phyloP scores from a whole-genome alignment of 2,888 invertebrate genomes.

The Neuroscelio doddi region DNA sequence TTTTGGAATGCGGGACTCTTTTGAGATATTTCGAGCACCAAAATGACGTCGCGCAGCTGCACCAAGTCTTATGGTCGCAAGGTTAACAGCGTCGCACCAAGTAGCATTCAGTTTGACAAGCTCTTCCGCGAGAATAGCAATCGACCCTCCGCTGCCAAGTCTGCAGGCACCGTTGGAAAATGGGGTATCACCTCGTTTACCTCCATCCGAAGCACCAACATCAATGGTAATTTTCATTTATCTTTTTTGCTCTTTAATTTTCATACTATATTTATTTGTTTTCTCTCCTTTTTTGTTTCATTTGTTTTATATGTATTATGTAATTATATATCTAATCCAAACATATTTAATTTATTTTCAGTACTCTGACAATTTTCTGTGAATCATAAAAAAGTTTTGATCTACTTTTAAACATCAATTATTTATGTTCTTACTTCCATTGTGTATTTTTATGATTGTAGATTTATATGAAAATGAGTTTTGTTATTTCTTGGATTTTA shows the following conservation, averaged over 20 bases:
- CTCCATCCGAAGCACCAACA: conserved; percentile 84
- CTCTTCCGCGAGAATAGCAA: conserved; percentile 85
- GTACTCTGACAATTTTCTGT: too few species aligned
- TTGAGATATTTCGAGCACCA: conserved; percentile 49
- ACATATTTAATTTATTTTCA: too few species aligned
- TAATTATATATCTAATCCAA: too few species aligned
- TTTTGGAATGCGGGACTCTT: conserved; percentile 56
- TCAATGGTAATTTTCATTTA: conserved; percentile 79
- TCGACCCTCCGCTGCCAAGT: conserved; percentile 89
- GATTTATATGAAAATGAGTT: too few species aligned
- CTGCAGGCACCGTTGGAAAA: conserved; percentile 92
- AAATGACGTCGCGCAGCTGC: conserved; percentile 69
- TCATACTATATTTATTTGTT: neutral
- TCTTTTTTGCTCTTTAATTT: conserved; percentile 13
- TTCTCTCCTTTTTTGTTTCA: neutral
- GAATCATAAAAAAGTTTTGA: too few species aligned
- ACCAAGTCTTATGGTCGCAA: conserved; percentile 70
- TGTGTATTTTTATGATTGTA: too few species aligned
- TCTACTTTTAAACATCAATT: too few species aligned
- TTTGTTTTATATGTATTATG: conserved; percentile 1
- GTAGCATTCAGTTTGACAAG: conserved; percentile 79
- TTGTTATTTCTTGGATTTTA: too few species aligned
- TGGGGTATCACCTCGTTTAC: conserved; percentile 97
- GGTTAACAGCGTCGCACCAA: conserved; percentile 66
- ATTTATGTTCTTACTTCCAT: too few species aligned